Conservation (phyloP, 2,888 invertebrate species). For the Stegophylla sp. region DNA sequence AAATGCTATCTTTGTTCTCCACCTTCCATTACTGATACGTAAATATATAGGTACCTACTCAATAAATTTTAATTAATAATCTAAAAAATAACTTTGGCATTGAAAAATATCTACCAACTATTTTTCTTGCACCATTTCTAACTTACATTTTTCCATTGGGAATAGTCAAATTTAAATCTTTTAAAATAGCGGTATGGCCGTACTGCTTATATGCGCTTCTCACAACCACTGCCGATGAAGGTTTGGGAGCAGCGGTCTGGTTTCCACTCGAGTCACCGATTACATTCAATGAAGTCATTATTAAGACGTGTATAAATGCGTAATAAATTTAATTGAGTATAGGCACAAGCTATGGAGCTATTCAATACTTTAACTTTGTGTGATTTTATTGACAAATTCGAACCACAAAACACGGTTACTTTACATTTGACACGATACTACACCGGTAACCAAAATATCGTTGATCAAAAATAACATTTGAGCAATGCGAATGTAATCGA, state of each 20-base stretch:
- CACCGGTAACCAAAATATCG: too few species aligned
- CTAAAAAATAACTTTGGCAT: too few species aligned
- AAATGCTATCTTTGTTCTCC: too few species aligned
- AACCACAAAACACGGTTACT: neutral
- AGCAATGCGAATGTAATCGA: neutral
- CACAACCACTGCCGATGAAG: conserved; percentile 60
- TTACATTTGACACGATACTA: neutral
- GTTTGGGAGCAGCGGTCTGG: neutral
- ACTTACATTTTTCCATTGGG: conserved; percentile 80
- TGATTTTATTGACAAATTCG: neutral
- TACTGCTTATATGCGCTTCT: conserved; percentile 62
- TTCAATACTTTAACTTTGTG: too few species aligned
- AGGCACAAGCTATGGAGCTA: too few species aligned
- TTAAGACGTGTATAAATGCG: neutral
- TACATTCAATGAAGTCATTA: neutral
- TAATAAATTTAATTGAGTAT: too few species aligned
- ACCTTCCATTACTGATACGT: too few species aligned
- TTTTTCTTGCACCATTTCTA: neutral
- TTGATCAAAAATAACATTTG: neutral
- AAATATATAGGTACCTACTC: too few species aligned
- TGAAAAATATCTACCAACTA: too few species aligned
- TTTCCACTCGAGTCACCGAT: neutral
- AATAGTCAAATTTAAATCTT: conserved; percentile 77
- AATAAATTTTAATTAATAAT: too few species aligned
- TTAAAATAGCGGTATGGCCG: conserved; percentile 70